Base-by-base conservation (phyloP, 2,113 vertebrate genomes). In the Zapus hudsonius region DNA sequence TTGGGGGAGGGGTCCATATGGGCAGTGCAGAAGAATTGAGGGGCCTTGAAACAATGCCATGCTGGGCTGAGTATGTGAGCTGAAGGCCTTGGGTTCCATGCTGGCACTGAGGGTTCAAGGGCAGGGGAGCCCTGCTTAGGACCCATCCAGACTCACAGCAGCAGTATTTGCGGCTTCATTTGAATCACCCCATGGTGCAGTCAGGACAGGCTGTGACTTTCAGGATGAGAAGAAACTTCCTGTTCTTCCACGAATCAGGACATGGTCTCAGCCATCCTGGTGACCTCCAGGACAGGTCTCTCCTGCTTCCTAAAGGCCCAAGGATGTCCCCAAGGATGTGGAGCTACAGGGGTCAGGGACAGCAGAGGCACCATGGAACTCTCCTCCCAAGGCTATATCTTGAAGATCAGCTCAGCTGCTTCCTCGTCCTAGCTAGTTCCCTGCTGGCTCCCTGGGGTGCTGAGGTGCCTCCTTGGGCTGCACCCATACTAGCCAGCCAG, bases 381-480 rank as follows among this genome's bases (percentile, higher is more conserved):
- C 40, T 73, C 22, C 1, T 23, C 33, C 70, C 52, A 2, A 16
- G 2, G 20, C 0, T 31, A 0, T 31, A 4, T 9, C 23, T 61
- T 27, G 83, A 47, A 40, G n/a, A 22, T 74, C 20, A 55, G 25
- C 20, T 42, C 19, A 23, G 33, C 13, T 10, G 1, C 27, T 44
- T 36, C 27, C 64, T 36, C 38, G 55, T 36, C 38, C 82, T 27
- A 42, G 74, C 36, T 52, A 52, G 25, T 31, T 17, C 64, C 33
- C 31, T 36, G 64, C 44, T 13, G 9, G 64, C 64, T 38, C 11
- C 81, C 15, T 19, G 59, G 25, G 16, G 6, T 31, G 36, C 27
- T 16, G 36, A 23, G 67, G 75, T 4, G 40, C 70, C 20, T n/a
- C 1, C 42, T 75, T 22, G 27, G 23, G 13, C 9, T 6, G 12